phyloP scores from a whole-genome alignment of 2,797 vertebrate species.

The Fringilla coelebs region DNA sequence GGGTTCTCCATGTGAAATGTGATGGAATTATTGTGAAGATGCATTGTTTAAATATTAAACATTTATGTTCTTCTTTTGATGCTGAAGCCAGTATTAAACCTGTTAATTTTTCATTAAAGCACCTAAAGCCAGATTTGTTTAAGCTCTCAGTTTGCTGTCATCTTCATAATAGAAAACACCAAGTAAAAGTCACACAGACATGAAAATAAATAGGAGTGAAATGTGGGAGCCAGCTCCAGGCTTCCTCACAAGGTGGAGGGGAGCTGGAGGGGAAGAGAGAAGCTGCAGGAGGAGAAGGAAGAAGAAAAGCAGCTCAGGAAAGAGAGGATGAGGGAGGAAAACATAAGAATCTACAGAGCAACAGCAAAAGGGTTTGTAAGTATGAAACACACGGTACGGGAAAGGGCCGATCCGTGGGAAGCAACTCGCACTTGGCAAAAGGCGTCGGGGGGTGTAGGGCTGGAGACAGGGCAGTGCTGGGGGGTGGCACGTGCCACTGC shows the following conservation, averaged over 20 bases:
- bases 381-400: neutral
- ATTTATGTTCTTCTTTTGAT: conserved; percentile 48
- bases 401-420: neutral
- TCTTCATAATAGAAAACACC: neutral
- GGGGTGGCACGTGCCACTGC: neutral
- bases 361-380: neutral
- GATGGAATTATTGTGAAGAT: conserved; percentile 41
- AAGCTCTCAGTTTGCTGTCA: conserved; percentile 28
- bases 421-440: neutral
- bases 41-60: conserved; percentile 51
- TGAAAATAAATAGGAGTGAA: neutral
- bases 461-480: neutral
- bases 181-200: neutral
- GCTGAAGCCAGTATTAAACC: conserved; percentile 44
- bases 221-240: neutral
- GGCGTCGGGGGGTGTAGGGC: accelerated
- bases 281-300: conserved; percentile 9
- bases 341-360: neutral
- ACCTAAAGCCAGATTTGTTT: conserved; percentile 49
- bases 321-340: neutral
- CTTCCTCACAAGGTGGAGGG: neutral
- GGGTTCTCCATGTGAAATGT: neutral
- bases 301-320: neutral
- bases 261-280: neutral
- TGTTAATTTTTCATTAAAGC: conserved; percentile 45